A percentile compares a stretch with the other conserved stretches of the same genome.
Evolutionary conservation across 2,888 invertebrate genomes (phyloP).

Genomic region (Pasiphila rectangulata): DNA sequence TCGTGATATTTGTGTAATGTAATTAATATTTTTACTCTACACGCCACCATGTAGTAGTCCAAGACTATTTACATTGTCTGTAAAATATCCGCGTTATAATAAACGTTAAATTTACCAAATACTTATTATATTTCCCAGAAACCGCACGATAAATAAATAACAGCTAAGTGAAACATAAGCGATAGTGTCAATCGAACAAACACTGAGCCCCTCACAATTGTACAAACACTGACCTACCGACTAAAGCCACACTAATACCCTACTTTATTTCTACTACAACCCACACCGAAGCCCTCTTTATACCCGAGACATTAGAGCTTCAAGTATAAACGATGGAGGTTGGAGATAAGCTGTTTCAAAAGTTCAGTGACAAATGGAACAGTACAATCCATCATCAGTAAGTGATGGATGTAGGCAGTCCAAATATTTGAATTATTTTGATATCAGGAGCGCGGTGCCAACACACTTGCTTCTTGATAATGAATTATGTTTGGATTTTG

Average conservation of each 20-base stretch:
- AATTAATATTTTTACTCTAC: too few species aligned
- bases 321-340: background rate
- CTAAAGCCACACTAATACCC: constrained; percentile 52
- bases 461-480: constrained; percentile 49
- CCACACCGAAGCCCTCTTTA: constrained; percentile 29
- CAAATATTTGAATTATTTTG: constrained; percentile 73
- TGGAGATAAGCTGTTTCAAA: constrained; percentile 36
- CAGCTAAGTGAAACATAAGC: constrained; percentile 72
- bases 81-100: too few species aligned
- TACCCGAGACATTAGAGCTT: accelerated
- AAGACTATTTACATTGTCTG: too few species aligned
- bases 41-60: too few species aligned
- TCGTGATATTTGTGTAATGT: too few species aligned
- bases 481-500: constrained; percentile 10
- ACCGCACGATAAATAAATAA: constrained; percentile 64
- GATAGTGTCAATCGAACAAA: constrained; percentile 72
- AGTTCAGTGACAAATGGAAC: constrained; percentile 38
- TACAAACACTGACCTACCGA: constrained; percentile 65
- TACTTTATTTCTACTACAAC: constrained; percentile 26
- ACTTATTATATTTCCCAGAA: constrained; percentile 48
- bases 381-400: constrained; percentile 72
- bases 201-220: constrained; percentile 60
- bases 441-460: constrained; percentile 35
- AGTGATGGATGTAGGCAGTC: constrained; percentile 74
- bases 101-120: too few species aligned